These are phyloP conservation scores for Syngnathus floridae DNA, from an alignment of 2,113 vertebrate genomes.

Conservation along the genomic window DNA sequence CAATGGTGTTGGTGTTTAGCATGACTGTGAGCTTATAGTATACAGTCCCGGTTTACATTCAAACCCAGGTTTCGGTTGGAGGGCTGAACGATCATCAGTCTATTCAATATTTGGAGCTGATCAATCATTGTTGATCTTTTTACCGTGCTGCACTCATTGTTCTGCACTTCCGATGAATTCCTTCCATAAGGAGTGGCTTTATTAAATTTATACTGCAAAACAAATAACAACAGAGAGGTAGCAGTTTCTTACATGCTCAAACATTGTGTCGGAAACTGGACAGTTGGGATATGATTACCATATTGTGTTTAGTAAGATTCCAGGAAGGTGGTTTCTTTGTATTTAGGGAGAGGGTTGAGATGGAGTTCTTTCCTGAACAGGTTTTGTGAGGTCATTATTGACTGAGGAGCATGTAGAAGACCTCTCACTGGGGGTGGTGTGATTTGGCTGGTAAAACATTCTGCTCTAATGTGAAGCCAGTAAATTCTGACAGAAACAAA, in stretches of 20 bases:
- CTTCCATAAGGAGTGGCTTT: no score
- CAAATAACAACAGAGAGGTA: no score
- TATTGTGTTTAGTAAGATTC: constrained; percentile 30
- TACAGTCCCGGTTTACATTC: not conserved
- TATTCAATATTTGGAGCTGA: no score
- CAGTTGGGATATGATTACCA: constrained; percentile 10
- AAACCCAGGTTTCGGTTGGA: not conserved
- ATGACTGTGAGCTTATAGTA: not conserved
- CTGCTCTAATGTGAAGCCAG: not conserved
- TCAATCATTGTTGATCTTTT: no score
- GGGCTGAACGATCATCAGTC: no score
- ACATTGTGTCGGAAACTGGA: not conserved
- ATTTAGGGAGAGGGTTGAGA: constrained; percentile 14
- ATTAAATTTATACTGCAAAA: no score
- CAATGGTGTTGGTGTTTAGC: not conserved
- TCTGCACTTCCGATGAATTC: no score
- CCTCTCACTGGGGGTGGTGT: not conserved
- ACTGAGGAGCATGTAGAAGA: not conserved
- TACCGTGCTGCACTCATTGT: no score
- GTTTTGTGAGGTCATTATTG: constrained; percentile 32
- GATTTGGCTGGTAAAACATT: constrained; percentile 8
- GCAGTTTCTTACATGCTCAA: no score
- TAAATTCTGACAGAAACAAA: not conserved
- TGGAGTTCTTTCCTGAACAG: constrained; percentile 22
- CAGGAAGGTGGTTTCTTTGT: constrained; percentile 28